Percentiles rank a stretch among this genome's conserved stretches.
These are phyloP conservation scores for Elymnias hypermnestra DNA, from an alignment of 1,140 invertebrate species.

Conservation along the genomic window DNA sequence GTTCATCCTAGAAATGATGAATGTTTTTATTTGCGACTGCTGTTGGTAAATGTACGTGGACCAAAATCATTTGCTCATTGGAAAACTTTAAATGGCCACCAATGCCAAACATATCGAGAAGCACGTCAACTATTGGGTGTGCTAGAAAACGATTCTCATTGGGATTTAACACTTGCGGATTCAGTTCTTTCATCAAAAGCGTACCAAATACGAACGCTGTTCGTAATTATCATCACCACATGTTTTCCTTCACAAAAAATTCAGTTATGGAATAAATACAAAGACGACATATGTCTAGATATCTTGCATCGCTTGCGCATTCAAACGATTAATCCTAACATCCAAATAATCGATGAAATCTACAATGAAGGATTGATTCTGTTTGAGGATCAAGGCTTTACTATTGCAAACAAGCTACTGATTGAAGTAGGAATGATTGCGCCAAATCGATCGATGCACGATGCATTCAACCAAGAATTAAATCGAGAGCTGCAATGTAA, in stretches of 20 bases:
- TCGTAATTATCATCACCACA: conserved; percentile 24
- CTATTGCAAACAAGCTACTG: conserved; percentile 41
- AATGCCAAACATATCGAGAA: conserved; percentile 43
- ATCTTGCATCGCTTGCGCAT: conserved; percentile 33
- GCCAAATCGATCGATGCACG: conserved; percentile 45
- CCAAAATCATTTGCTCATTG: conserved; percentile 68
- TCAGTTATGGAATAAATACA: conserved; percentile 33
- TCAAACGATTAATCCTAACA: conserved; percentile 33
- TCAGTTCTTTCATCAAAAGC: conserved; percentile 27
- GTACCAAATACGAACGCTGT: conserved; percentile 35
- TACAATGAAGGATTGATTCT: conserved; percentile 29
- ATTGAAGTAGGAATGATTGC: conserved; percentile 45
- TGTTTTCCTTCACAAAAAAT: conserved; percentile 20
- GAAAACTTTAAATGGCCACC: conserved; percentile 56
- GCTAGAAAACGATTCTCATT: conserved; percentile 37
- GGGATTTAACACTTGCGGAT: conserved; percentile 39
- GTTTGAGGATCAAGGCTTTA: conserved; percentile 49
- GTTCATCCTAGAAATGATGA: conserved; percentile 54
- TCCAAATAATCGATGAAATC: conserved; percentile 33
- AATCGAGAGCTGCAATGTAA: conserved; percentile 30
- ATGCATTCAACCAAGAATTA: conserved; percentile 46
- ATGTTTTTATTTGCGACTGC: conserved; percentile 41
- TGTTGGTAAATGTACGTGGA: conserved; percentile 64
- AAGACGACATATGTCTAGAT: conserved; percentile 52
- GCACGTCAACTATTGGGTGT: conserved; percentile 38